Conservation (phyloP, 1,140 invertebrate genomes). For the Drosophila guanche region DNA sequence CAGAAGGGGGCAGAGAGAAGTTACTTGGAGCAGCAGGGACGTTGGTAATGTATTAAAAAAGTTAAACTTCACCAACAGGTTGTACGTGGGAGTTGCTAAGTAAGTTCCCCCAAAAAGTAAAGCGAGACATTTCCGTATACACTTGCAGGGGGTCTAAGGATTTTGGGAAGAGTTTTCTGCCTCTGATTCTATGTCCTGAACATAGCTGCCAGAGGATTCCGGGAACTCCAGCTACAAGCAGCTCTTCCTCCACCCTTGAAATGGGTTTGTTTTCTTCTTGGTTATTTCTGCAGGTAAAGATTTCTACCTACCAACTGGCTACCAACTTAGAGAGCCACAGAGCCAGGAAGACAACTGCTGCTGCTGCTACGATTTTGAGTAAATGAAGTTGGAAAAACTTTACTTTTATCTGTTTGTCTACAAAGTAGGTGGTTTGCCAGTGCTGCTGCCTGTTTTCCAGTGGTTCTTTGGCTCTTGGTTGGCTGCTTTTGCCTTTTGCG, state of each 20-base stretch:
- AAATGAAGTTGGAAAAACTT: slow-evolving; percentile 64
- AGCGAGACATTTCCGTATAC: slow-evolving; percentile 27
- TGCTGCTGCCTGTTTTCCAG: slow-evolving; percentile 4
- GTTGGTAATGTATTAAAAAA: slow-evolving; percentile 65
- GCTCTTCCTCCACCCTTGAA: not conserved
- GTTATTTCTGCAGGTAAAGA: too few species aligned
- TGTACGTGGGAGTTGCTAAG: slow-evolving; percentile 25
- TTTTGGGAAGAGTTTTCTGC: too few species aligned
- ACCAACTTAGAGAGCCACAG: slow-evolving; percentile 23
- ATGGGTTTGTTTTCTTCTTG: not conserved
- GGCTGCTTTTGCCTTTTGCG: slow-evolving; percentile 13
- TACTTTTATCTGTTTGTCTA: slow-evolving; percentile 44
- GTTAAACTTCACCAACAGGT: slow-evolving; percentile 57
- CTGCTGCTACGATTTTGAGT: slow-evolving; percentile 31
- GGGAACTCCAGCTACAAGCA: too few species aligned
- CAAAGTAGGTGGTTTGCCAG: slow-evolving; percentile 40
- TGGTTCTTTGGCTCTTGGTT: slow-evolving; percentile 19
- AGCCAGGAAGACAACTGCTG: slow-evolving; percentile 6
- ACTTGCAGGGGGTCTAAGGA: too few species aligned
- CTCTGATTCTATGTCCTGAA: slow-evolving; percentile 2
- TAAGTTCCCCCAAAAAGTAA: not conserved
- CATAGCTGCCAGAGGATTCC: too few species aligned
- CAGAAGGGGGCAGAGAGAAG: slow-evolving; percentile 35
- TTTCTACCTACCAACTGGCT: slow-evolving; percentile 1
- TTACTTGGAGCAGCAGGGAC: not conserved